Evolutionary conservation across 2,888 invertebrate species (phyloP).

Genomic region (Acleris emargana): DNA sequence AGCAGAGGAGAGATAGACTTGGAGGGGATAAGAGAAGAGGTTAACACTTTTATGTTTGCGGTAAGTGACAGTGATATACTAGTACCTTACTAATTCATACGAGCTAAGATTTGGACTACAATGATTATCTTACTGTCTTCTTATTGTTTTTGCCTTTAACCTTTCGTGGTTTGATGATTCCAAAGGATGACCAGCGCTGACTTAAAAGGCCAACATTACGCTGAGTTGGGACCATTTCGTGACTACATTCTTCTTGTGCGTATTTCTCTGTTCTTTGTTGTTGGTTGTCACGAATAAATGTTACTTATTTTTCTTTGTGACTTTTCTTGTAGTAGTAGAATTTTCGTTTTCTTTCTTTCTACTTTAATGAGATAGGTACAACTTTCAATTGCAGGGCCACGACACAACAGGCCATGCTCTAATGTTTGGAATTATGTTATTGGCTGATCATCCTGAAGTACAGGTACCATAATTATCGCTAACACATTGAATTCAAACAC

Average conservation of each 20-base stretch:
- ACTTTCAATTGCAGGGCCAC: conserved; percentile 70
- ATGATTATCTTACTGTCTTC: too few species aligned
- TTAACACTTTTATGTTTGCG: conserved; percentile 90
- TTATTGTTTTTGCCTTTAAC: too few species aligned
- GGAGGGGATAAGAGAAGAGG: conserved; percentile 87
- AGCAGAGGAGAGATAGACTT: conserved; percentile 83
- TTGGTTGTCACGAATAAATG: not conserved
- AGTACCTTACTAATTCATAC: too few species aligned
- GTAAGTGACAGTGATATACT: conserved; percentile 59
- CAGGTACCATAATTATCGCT: conserved; percentile 46
- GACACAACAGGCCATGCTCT: conserved; percentile 78
- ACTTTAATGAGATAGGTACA: not conserved
- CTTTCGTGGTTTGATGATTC: too few species aligned
- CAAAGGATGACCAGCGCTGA: too few species aligned
- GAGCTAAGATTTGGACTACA: too few species aligned
- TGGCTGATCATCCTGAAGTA: conserved; percentile 70
- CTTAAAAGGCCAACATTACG: too few species aligned
- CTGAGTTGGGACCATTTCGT: too few species aligned
- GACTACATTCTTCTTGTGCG: too few species aligned
- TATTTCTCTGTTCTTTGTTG: not conserved
- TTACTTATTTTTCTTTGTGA: too few species aligned
- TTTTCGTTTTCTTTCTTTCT: not conserved
- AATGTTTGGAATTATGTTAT: conserved; percentile 65
- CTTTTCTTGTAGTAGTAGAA: too few species aligned
- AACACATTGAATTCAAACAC: not conserved